Conservation (phyloP, 1,140 invertebrate genomes). For the Bilobella aurantiaca region DNA sequence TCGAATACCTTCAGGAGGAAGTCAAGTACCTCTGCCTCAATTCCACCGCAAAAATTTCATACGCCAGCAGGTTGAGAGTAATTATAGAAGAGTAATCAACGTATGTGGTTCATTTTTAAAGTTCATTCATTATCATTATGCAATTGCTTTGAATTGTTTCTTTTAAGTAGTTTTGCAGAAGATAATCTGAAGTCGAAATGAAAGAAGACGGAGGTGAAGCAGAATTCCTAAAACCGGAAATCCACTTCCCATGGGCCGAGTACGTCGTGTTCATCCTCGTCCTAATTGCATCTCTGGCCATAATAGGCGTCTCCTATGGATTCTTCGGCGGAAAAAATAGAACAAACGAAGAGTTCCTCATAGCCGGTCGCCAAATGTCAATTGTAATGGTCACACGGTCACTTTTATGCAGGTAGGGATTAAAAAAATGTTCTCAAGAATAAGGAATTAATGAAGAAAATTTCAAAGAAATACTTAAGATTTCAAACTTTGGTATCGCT, state of each 20-base stretch:
- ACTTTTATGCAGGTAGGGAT: conserved; percentile 54
- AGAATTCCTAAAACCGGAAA: conserved; percentile 5
- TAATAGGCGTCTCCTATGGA: conserved; percentile 71
- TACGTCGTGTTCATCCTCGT: conserved; percentile 37
- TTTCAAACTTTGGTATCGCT: too few relatives aligned
- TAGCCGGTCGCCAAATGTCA: conserved; percentile 62
- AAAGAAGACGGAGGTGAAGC: neutral
- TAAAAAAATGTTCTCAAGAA: too few relatives aligned
- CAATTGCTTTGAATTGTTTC: too few relatives aligned
- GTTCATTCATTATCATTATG: too few relatives aligned
- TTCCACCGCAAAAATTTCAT: too few relatives aligned
- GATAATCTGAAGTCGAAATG: neutral
- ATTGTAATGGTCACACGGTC: conserved; percentile 68
- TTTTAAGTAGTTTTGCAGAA: too few relatives aligned
- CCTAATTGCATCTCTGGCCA: conserved; percentile 58
- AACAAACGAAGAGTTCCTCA: conserved; percentile 62
- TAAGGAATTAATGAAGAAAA: neutral
- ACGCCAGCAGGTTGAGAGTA: too few relatives aligned
- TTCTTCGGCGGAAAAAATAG: conserved; percentile 62
- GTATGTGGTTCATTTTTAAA: too few relatives aligned
- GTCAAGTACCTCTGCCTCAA: too few relatives aligned
- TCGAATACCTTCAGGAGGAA: too few relatives aligned
- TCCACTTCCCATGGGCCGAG: conserved; percentile 6
- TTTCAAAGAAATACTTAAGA: too few relatives aligned
- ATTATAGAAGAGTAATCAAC: too few relatives aligned